Base-by-base conservation (phyloP, 1,140 invertebrate genomes). In the Dufourea novaeangliae region DNA sequence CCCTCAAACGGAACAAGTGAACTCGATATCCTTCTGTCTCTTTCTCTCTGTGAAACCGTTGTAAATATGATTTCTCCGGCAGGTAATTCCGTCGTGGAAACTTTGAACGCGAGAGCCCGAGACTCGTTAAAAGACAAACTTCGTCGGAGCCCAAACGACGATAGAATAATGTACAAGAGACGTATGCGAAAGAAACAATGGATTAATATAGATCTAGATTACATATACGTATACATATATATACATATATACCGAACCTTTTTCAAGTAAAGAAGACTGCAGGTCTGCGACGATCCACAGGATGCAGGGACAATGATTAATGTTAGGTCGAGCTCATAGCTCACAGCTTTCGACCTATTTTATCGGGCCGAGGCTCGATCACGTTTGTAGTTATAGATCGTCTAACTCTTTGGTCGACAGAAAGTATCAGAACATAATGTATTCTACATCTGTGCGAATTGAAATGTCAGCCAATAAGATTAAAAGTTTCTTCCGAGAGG, bases 211-310 rank as follows among this genome's bases (percentile, higher is more conserved):
- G 57, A 80, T 69, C 66, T 68, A 77, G 14, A 71, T n/a, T 76
- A 80, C 62, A 67, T 67, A 66, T 67, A 78, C 41, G 59, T 72
- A 78, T 41, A 68, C 67, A 66, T 78, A 79, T 79, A 78, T 80
- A 81, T 84, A 79, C 86, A 83, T 84, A 79, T 87, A 89, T 88
- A 91, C 82, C 89, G 89, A 91, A 93, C 91, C 90, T 93, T 93
- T 92, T 93, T 93, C 84, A 92, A 88, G 89, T 93, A 91, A 81
- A 93, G 90, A 82, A 92, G 89, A 90, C 93, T 93, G 94, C 94
- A 92, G 93, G 94, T 94, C 94, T 95, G 93, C 85, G 82, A 86
- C 84, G 88, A 92, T 92, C 92, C 86, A 91, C 88, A 90, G 89
- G 86, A 91, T 89, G 90, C 84, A 89, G 79, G 88, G 85, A 92